Base-by-base conservation (phyloP, 2,113 vertebrate species). In the Periophthalmus modestus region DNA sequence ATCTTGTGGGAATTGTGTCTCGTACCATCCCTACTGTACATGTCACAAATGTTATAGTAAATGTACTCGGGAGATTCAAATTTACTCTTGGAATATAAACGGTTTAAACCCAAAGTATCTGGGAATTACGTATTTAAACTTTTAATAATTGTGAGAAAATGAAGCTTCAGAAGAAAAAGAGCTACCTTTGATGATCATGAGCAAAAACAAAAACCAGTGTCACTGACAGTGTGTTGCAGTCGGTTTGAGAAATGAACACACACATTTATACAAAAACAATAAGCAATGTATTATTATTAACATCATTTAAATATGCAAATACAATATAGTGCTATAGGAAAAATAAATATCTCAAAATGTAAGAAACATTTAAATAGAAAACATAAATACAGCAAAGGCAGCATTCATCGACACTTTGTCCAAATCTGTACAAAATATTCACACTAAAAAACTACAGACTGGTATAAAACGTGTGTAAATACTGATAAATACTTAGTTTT, bases 351-450 rank as follows among this genome's bases (percentile, higher is more conserved):
- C 11, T 61, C 6, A 23, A 61, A 9, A 34, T 5, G 34, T 19
- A 63, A 36, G 7, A 36, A 19, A 54, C 18, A 4, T 54, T 62
- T 34, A 63, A 63, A 23, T 14, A 23, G 4, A 23, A 58, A 58
- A 58, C 33, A 62, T 62, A 63, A 63, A 62, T 62, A 62, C 59
- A 61, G 28, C 33, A 62, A 62, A 62, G 59, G 59, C 59, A 62
- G 61, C 61, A 19, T 62, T 34, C 3, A 34, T 28, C 59, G 28
- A 62, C 59, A 34, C 59, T 62, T 63, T 36, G 61, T 63, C 61
- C 28, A 63, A 63, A 63, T 14, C 61, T 63, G 61, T 63, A 36
- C 33, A 63, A 10, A 36, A 33, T 34, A 63, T 36, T 63, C 16
- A 58, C 57, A 58, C 11, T 28, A 28, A 24, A 14, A 50, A 50